Conservation (phyloP, 2,797 vertebrate species). For the Peromyscus attwateri region DNA sequence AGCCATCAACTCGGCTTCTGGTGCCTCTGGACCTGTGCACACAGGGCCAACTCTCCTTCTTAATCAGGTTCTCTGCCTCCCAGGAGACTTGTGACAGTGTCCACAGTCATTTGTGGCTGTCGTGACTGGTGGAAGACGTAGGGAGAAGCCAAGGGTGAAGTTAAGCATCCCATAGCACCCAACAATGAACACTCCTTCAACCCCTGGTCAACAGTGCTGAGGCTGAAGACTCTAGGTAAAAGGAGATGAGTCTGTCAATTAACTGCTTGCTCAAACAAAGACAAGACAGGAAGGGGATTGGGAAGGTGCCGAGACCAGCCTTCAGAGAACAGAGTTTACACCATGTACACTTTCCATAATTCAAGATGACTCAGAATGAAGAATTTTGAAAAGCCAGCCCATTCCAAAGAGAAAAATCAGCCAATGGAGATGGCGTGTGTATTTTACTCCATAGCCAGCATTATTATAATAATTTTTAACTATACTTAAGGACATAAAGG, state of each 20-base stretch:
- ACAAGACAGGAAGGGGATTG: too few relatives aligned
- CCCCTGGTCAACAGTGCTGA: background rate
- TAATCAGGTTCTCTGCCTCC: background rate
- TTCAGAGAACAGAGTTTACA: background rate
- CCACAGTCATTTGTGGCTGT: background rate
- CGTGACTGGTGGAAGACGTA: background rate
- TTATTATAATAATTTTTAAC: background rate
- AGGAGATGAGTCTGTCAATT: too few relatives aligned
- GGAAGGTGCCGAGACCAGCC: background rate
- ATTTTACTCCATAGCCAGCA: background rate
- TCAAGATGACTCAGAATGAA: background rate
- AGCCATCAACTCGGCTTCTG: background rate
- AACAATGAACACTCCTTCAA: background rate
- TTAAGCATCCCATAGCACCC: background rate
- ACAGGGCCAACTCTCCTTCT: background rate
- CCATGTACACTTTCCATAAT: background rate
- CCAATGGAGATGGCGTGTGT: background rate
- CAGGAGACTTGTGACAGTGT: background rate
- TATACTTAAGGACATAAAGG: background rate
- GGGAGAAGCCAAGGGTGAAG: background rate
- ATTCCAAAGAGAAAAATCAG: background rate
- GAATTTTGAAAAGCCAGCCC: background rate
- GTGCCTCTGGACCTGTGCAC: background rate
- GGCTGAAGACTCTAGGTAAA: background rate
- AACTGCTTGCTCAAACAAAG: background rate